Conservation (phyloP, 2,113 vertebrate species). For the Nerophis ophidion region DNA sequence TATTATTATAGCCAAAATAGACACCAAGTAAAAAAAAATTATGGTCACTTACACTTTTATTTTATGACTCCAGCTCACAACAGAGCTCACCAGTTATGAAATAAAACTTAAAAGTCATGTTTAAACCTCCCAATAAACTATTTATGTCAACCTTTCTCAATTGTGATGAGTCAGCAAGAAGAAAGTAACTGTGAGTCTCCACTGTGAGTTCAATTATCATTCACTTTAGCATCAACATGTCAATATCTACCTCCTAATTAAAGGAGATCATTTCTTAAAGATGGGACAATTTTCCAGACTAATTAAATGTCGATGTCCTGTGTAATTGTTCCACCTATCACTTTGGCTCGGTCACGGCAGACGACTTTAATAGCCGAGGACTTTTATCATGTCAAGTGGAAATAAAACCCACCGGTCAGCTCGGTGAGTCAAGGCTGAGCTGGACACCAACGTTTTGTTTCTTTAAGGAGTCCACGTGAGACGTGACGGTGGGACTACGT, state of each 20-base stretch:
- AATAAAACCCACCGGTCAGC: slow-evolving; percentile 15
- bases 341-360: slow-evolving; percentile 24
- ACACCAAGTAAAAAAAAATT: too few species aligned
- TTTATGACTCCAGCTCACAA: too few species aligned
- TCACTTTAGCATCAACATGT: not conserved
- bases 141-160: not conserved
- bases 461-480: not conserved
- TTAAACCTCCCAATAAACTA: too few species aligned
- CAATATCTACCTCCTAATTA: slow-evolving; percentile 5
- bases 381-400: slow-evolving; percentile 21
- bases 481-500: not conserved
- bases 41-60: too few species aligned
- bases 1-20: too few species aligned
- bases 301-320: slow-evolving; percentile 27
- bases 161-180: not conserved
- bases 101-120: too few species aligned
- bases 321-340: slow-evolving; percentile 5
- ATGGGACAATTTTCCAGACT: slow-evolving; percentile 19
- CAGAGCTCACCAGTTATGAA: too few species aligned
- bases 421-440: slow-evolving; percentile 7
- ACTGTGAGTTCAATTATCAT: not conserved
- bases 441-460: not conserved
- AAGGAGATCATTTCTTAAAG: slow-evolving; percentile 11
- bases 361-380: slow-evolving; percentile 26
- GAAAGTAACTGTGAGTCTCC: not conserved